phyloP scores from a whole-genome alignment of 2,888 invertebrate genomes.

The Zygothrica quintamaculata region DNA sequence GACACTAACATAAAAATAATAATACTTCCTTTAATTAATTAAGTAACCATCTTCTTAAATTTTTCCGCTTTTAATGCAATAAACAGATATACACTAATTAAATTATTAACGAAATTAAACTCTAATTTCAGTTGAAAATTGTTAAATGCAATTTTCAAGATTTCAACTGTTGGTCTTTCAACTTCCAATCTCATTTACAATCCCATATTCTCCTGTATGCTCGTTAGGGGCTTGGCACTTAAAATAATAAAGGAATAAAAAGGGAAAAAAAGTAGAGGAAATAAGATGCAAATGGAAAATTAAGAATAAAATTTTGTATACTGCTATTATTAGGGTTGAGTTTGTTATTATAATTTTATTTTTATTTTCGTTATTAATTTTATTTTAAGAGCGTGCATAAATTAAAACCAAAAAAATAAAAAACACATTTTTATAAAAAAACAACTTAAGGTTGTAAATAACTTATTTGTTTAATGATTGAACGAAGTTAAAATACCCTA shows the following conservation, averaged over 20 bases:
- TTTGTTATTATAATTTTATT: slow-evolving; percentile 7
- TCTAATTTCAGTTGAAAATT: no score
- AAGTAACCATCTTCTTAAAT: no score
- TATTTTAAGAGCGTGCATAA: slow-evolving; percentile 69
- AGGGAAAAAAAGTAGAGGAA: slow-evolving; percentile 32
- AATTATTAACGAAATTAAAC: no score
- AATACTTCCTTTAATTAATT: no score
- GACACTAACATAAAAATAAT: no score
- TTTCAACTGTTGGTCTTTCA: not conserved
- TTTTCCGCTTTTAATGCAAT: no score
- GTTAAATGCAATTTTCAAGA: no score
- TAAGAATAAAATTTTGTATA: slow-evolving; percentile 50
- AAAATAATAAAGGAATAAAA: slow-evolving; percentile 58
- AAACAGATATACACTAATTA: no score
- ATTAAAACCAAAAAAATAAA: slow-evolving; percentile 35
- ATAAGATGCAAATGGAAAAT: slow-evolving; percentile 45
- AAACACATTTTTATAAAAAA: no score
- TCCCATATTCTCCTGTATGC: not conserved
- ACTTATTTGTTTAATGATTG: no score
- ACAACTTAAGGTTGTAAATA: no score
- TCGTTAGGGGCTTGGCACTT: slow-evolving; percentile 69
- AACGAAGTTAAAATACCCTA: slow-evolving; percentile 35
- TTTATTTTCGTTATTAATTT: slow-evolving; percentile 60
- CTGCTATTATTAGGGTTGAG: slow-evolving; percentile 46
- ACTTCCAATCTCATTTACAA: not conserved